Evolutionary conservation across 1,140 invertebrate species (phyloP).

Genomic region (Microplitis mediator): DNA sequence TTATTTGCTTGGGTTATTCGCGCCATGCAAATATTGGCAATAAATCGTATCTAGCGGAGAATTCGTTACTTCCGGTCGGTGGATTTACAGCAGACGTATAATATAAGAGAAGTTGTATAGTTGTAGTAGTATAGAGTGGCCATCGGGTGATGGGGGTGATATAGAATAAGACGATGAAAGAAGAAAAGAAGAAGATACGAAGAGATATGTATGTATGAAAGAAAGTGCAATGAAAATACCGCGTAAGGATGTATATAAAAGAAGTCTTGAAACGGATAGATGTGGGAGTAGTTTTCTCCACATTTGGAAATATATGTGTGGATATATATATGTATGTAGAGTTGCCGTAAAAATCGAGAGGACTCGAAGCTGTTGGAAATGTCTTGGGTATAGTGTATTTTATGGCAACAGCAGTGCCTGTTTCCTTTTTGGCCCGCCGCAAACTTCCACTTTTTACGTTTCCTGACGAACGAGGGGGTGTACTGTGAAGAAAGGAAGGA

Average conservation of each 20-base stretch:
- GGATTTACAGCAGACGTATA: constrained; percentile 40
- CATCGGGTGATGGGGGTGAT: no score
- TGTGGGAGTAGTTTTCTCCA: no score
- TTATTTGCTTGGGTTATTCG: constrained; percentile 46
- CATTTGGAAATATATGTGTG: neutral
- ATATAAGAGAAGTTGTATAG: neutral
- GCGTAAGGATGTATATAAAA: neutral
- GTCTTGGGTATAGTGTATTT: constrained; percentile 35
- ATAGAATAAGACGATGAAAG: no score
- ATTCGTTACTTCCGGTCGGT: constrained; percentile 55
- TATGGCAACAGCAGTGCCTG: constrained; percentile 39
- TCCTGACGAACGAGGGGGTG: constrained; percentile 9
- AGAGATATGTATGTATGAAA: neutral
- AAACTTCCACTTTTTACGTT: constrained; percentile 37
- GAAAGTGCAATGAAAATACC: constrained; percentile 14
- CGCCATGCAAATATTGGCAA: constrained; percentile 55
- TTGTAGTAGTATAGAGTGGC: no score
- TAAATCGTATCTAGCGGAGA: constrained; percentile 56
- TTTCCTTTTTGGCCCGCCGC: constrained; percentile 45
- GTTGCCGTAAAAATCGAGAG: constrained; percentile 25
- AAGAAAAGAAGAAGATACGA: neutral
- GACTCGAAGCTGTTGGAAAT: constrained; percentile 25
- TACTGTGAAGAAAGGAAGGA: constrained; percentile 14
- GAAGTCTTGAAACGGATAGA: neutral
- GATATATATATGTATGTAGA: constrained; percentile 29